Base-by-base conservation (phyloP, 2,797 vertebrate genomes). In the Labroides dimidiatus region DNA sequence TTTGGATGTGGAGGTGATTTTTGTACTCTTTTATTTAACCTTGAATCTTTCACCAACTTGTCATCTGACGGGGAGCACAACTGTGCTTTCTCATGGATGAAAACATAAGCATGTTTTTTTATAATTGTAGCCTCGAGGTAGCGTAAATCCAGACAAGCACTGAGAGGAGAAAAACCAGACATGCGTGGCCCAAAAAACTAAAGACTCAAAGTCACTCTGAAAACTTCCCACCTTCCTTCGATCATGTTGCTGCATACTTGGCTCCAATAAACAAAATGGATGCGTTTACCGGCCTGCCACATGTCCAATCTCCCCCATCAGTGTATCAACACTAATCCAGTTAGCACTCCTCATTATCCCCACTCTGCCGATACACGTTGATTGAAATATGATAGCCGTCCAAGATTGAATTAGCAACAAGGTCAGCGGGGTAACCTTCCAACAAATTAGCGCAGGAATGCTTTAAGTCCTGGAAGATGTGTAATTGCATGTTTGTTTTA, bases 351-450 rank as follows among this genome's bases (percentile, higher is more conserved):
- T 89, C 81, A 91, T 91, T 88, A 90, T 84, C 83, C 69, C 49
- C 54, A 30, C 51, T 80, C 76, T 85, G 82, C 85, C 70, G 53
- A 91, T 87, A 72, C 75, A 74, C 61, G 66, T 69, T 89, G 92
- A 93, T 88, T 91, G 86, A 92, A 91, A 91, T 88, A 80, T 85
- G 86, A 91, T 86, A 80, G 78, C 84, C 83, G 86, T 91, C 79
- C 72, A 66, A 77, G 84, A 92, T 87, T 86, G 75, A 89, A 91
- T 91, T 89, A 89, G 83, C 66, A 12, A 58, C 85, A 88, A 91
- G 84, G 90, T 91, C 82, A 77, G 66, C 16, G 76, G 33, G 1
- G 76, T 77, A 80, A 86, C 86, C 84, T 90, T 89, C 74, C 54
- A 16, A 47, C 72, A 85, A 82, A 90, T 88, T 69, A 85, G 80